These are phyloP conservation scores for Clusia tigrina DNA, from an alignment of 2,888 invertebrate species.

Conservation along the genomic window DNA sequence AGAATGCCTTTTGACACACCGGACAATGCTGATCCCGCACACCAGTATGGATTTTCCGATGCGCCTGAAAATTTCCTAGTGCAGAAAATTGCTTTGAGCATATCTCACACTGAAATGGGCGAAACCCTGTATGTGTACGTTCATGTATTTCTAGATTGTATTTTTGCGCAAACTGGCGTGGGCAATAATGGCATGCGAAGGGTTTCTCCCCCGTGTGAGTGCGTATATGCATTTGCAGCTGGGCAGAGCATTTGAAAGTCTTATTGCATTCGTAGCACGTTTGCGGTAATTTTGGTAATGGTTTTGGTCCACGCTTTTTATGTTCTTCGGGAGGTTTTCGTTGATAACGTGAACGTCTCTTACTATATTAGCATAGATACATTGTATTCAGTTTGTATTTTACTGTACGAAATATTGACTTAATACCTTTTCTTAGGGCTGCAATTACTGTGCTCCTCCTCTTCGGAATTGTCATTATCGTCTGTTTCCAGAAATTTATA, in stretches of 20 bases:
- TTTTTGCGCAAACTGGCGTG: slow-evolving; percentile 70
- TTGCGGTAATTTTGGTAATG: slow-evolving; percentile 68
- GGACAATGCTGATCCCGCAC: slow-evolving; percentile 70
- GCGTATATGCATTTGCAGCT: slow-evolving; percentile 70
- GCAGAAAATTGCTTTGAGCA: slow-evolving; percentile 72
- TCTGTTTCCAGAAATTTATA: slow-evolving; percentile 35
- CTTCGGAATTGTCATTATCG: slow-evolving; percentile 43
- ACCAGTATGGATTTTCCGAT: slow-evolving; percentile 71
- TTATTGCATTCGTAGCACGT: slow-evolving; percentile 70
- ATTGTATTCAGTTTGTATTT: neutral
- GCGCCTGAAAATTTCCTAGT: slow-evolving; percentile 71
- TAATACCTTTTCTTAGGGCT: slow-evolving; percentile 9
- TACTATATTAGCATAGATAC: slow-evolving; percentile 37
- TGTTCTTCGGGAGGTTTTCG: slow-evolving; percentile 69
- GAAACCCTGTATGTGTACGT: slow-evolving; percentile 69
- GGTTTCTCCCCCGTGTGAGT: slow-evolving; percentile 72
- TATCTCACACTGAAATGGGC: slow-evolving; percentile 71
- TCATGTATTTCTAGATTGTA: slow-evolving; percentile 71
- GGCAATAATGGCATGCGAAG: slow-evolving; percentile 68
- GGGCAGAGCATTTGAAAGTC: slow-evolving; percentile 70
- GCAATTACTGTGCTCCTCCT: too few relatives aligned
- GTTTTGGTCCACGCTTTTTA: slow-evolving; percentile 70
- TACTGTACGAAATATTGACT: neutral
- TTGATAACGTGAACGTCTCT: slow-evolving; percentile 66
- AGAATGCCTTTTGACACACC: slow-evolving; percentile 69